Percentiles rank a stretch among this genome's conserved stretches.
Conservation (phyloP, 2,113 vertebrate species). For the Phocoena sinus region DNA sequence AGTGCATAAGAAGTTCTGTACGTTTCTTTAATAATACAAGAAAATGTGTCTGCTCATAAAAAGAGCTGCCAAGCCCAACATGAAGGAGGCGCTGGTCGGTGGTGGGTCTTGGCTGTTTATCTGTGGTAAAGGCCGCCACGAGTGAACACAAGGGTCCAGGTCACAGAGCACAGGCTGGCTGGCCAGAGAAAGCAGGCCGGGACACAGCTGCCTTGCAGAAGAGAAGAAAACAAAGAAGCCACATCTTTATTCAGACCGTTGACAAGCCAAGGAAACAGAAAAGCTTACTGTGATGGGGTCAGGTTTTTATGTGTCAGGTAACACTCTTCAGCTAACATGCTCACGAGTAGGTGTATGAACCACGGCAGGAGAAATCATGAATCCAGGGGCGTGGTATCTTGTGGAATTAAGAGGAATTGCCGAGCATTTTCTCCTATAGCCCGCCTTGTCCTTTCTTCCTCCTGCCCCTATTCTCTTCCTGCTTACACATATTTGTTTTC, state of each 20-base stretch:
- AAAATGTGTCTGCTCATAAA: neutral
- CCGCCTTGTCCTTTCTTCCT: accelerated
- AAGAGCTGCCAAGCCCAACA: accelerated
- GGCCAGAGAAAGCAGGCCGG: too few species aligned
- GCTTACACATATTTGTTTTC: neutral
- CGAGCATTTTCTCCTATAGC: neutral
- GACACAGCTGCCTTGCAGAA: neutral
- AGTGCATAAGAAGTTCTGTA: neutral
- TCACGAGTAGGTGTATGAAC: accelerated
- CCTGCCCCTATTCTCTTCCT: neutral
- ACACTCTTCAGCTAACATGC: too few species aligned
- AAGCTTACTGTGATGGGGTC: too few species aligned
- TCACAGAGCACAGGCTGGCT: too few species aligned
- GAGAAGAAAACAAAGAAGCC: neutral
- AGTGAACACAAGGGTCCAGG: neutral
- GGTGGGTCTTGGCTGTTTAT: neutral
- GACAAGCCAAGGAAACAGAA: neutral
- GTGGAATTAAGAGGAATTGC: neutral
- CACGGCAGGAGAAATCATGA: accelerated
- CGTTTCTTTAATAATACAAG: neutral
- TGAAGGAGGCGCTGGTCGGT: neutral
- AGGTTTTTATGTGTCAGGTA: neutral
- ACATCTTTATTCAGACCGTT: too few species aligned
- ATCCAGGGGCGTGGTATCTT: neutral
- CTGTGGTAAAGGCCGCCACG: accelerated